These are phyloP conservation scores for Folsomia manolachei DNA, from an alignment of 2,888 invertebrate species.

Conservation along the genomic window DNA sequence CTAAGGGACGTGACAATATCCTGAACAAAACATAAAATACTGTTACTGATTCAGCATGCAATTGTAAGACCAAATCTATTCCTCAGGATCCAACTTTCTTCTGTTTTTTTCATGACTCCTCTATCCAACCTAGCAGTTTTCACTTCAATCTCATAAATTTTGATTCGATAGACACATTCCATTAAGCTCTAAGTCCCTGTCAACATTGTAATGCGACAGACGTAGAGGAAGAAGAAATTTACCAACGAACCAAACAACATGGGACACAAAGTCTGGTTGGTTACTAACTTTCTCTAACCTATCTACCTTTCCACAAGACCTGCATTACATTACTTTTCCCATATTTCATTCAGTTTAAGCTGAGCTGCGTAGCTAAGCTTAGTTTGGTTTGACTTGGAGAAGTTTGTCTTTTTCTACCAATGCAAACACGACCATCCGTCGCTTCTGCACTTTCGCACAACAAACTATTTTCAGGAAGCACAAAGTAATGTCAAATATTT, in stretches of 20 bases:
- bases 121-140: neutral
- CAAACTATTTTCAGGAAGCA: too few relatives aligned
- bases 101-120: neutral
- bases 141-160: constrained; percentile 17
- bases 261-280: neutral
- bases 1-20: constrained; percentile 4
- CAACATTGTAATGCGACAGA: neutral
- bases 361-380: neutral
- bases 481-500: too few relatives aligned
- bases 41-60: neutral
- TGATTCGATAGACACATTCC: constrained; percentile 24
- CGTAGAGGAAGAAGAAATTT: neutral
- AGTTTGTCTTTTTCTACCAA: neutral
- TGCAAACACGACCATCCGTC: too few relatives aligned
- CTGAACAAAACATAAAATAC: constrained; percentile 7
- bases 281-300: neutral
- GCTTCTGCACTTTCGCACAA: too few relatives aligned
- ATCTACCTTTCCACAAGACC: too few relatives aligned
- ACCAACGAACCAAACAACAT: neutral
- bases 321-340: neutral
- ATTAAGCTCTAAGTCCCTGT: constrained; percentile 14
- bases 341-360: neutral
- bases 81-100: neutral
- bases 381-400: neutral
- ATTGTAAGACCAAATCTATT: neutral